Conservation (phyloP, 2,797 vertebrate species). For the Fistularia tabacaria region DNA sequence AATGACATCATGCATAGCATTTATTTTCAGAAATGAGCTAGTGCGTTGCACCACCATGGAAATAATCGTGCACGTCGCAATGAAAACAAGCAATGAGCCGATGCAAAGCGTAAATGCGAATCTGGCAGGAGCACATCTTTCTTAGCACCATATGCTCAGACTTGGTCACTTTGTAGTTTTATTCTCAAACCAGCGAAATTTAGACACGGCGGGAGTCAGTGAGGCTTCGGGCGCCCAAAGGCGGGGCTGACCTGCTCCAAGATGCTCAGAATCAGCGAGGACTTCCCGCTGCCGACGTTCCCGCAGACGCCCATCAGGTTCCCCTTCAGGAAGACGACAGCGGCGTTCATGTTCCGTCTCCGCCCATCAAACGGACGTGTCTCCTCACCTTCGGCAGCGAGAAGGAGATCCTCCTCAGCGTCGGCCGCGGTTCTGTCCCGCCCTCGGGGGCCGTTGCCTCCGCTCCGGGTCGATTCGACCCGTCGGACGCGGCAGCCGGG, state of each 20-base stretch:
- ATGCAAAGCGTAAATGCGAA: too few species aligned
- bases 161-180: too few species aligned
- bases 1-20: too few species aligned
- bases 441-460: slow-evolving; percentile 10
- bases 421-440: slow-evolving; percentile 5
- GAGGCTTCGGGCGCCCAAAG: too few species aligned
- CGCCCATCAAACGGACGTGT: background rate
- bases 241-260: slow-evolving; percentile 76
- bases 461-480: slow-evolving; percentile 1
- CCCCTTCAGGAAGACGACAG: slow-evolving; percentile 63
- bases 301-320: slow-evolving; percentile 83
- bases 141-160: too few species aligned
- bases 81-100: too few species aligned
- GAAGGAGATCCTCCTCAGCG: slow-evolving; percentile 74
- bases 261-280: slow-evolving; percentile 79
- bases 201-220: too few species aligned
- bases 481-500: background rate
- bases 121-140: too few species aligned
- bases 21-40: too few species aligned
- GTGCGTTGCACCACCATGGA: too few species aligned
- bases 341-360: background rate
- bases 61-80: too few species aligned
- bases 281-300: slow-evolving; percentile 84
- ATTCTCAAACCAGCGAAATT: too few species aligned
- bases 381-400: slow-evolving; percentile 74